phyloP scores from a whole-genome alignment of 1,140 invertebrate genomes.

The Ylistrum balloti region DNA sequence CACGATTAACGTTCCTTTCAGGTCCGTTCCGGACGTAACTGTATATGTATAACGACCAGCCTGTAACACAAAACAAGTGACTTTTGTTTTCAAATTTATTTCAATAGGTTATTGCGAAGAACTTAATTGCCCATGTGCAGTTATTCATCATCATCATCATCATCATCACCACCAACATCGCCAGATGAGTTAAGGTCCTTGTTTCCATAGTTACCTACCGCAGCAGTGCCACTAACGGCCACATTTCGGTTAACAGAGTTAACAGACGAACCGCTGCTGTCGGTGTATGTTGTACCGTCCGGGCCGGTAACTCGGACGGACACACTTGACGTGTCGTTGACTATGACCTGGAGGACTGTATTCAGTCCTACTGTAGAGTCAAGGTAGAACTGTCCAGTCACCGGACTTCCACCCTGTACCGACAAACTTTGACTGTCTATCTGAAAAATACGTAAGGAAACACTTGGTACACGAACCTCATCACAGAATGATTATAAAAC shows the following conservation, averaged over 20 bases:
- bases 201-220: background rate
- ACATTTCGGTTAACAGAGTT: background rate
- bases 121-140: background rate
- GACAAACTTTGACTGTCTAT: background rate
- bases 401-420: background rate
- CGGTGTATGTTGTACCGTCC: slow-evolving; percentile 21
- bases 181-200: background rate
- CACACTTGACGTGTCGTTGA: background rate
- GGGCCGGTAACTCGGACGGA: background rate
- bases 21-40: background rate
- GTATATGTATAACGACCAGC: background rate
- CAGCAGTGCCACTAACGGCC: background rate
- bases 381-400: background rate
- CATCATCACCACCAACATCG: background rate
- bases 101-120: too few relatives aligned
- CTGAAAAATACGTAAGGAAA: background rate
- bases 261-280: background rate
- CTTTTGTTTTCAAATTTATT: background rate
- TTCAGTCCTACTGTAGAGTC: background rate
- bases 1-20: background rate
- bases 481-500: too few relatives aligned
- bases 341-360: background rate
- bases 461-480: too few relatives aligned
- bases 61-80: background rate
- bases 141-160: background rate